Evolutionary conservation across 2,797 vertebrate species (phyloP), one percentile per base, ranked within the genome.

Genomic region (Acomys russatus): DNA sequence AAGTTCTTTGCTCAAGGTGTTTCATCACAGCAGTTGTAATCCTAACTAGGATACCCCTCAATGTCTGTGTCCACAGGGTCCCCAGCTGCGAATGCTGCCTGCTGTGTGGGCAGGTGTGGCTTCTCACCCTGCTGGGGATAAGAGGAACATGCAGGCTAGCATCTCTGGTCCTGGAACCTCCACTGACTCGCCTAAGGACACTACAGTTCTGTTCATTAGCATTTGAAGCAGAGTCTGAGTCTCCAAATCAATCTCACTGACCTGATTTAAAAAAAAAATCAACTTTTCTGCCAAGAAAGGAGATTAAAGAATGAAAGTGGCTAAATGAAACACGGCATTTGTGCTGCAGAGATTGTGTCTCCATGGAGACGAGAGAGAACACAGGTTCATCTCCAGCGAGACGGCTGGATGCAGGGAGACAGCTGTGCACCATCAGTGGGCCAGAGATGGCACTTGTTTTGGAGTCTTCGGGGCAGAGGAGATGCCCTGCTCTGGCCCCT

Each of bases 251-350:
- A 63, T 90, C 96, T 96, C 76, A 49, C 92, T 95, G 93, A 97
- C 92, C 96, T 56, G 51, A 90, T 92, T 97, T 91, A n/a, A n/a
- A n/a, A n/a, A n/a, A n/a, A n/a, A 28, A 49, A 90, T 92, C 89
- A 96, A 82, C 17, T 90, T 64, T 90, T 91, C 89, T 96, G 96
- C 94, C 96, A 98, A 96, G 96, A 93, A 96, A 94, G 44, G 20
- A 66, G 93, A 91, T 92, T 94, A 90, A 96, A 90, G 88, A 96
- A 94, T 83, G 70, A 88, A 94, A 88, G 80, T 44, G 88, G 92
- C 96, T 97, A 92, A 94, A 94, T 91, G 9, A 92, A 94, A 92
- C 25, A 54, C 61, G 89, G 73, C 86, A 0, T 93, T n/a, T 68
- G 92, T 79, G 35, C 91, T 88, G 77, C 73, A 54, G 70, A 85